Conservation (phyloP, 30 jellyfish, hydroid and myxozoan genomes). For the Pelagia noctiluca region DNA sequence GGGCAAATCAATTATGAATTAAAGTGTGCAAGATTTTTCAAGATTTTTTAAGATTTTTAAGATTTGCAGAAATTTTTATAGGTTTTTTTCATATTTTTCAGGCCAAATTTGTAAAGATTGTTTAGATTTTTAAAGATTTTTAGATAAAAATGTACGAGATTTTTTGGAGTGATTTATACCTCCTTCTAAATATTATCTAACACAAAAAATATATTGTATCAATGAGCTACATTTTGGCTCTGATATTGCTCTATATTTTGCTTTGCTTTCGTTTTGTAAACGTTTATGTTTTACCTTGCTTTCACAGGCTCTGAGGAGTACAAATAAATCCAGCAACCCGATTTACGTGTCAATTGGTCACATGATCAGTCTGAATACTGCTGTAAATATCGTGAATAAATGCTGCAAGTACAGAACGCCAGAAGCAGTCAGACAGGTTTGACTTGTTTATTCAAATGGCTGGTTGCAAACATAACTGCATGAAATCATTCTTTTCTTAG, state of each 20-base stretch:
- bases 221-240: neutral
- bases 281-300: neutral
- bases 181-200: neutral
- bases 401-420: constrained; percentile 88
- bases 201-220: neutral
- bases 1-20: too few species aligned
- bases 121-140: too few species aligned
- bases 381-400: constrained; percentile 54
- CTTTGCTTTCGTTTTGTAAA: neutral
- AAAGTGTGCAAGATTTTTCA: too few species aligned
- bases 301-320: constrained; percentile 79
- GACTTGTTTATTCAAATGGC: too few species aligned
- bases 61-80: too few species aligned
- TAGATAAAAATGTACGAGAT: too few species aligned
- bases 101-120: too few species aligned
- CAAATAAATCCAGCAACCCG: constrained; percentile 73
- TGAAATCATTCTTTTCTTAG: too few species aligned
- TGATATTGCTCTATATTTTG: neutral
- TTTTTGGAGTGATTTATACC: too few species aligned
- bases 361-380: constrained; percentile 68
- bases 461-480: too few species aligned
- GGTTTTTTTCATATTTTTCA: too few species aligned
- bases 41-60: too few species aligned
- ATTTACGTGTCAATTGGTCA: constrained; percentile 87
- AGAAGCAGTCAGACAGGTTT: constrained; percentile 90